These are phyloP conservation scores for Lordiphosa fenestrarum DNA, from an alignment of 2,888 invertebrate species.

Conservation along the genomic window DNA sequence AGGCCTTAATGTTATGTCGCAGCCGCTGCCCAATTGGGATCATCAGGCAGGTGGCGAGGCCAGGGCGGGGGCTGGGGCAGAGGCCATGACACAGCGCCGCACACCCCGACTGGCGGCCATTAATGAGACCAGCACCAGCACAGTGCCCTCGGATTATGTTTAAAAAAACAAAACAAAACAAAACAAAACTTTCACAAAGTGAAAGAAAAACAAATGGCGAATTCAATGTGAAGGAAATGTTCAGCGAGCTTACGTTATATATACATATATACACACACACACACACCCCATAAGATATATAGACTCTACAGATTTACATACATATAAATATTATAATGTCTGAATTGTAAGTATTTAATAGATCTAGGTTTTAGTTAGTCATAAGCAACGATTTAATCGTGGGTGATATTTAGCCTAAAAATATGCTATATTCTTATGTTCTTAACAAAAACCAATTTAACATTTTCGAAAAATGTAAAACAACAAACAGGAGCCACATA, in stretches of 20 bases:
- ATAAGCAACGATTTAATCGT: slow-evolving; percentile 79
- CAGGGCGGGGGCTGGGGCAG: slow-evolving; percentile 16
- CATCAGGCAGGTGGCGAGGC: slow-evolving; percentile 37
- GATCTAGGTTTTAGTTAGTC: slow-evolving; percentile 70
- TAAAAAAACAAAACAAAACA: slow-evolving; percentile 32
- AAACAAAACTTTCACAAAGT: slow-evolving; percentile 52
- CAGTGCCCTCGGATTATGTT: slow-evolving; percentile 84
- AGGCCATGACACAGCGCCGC: slow-evolving; percentile 77
- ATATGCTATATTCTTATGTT: slow-evolving; percentile 74
- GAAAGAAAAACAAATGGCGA: slow-evolving; percentile 32
- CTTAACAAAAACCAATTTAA: slow-evolving; percentile 55
- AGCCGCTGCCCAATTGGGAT: slow-evolving; percentile 80
- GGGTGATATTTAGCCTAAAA: slow-evolving; percentile 80
- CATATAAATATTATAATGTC: slow-evolving; percentile 49
- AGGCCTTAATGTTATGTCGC: slow-evolving; percentile 82
- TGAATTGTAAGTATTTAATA: slow-evolving; percentile 58
- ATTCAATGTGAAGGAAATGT: slow-evolving; percentile 29
- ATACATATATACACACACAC: slow-evolving; percentile 1
- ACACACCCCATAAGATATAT: slow-evolving; percentile 10
- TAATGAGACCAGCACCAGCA: slow-evolving; percentile 82
- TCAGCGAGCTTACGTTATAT: slow-evolving; percentile 52
- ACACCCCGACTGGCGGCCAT: slow-evolving; percentile 82
- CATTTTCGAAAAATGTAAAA: slow-evolving; percentile 72
- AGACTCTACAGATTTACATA: slow-evolving; percentile 15
- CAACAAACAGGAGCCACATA: slow-evolving; percentile 18